These are phyloP conservation scores for Desmophyllum pertusum DNA, from an alignment of 92 coral and sea anemone species.

Conservation along the genomic window DNA sequence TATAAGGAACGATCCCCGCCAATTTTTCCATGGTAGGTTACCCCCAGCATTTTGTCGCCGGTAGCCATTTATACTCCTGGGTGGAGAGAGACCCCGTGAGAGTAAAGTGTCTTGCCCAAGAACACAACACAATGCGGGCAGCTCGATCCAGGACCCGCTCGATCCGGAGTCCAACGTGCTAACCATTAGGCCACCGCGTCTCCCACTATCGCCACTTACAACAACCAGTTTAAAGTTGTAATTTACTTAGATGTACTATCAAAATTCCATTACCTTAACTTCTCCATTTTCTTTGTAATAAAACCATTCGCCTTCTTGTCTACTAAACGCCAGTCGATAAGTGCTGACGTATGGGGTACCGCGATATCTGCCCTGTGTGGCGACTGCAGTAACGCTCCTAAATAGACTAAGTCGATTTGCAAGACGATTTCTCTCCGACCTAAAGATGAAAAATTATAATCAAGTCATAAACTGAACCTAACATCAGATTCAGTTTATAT, in stretches of 20 bases:
- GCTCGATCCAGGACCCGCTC: too few relatives aligned
- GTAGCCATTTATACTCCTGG: too few relatives aligned
- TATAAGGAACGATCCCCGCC: too few relatives aligned
- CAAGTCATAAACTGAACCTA: not conserved
- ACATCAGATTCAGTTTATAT: not conserved
- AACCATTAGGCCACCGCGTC: too few relatives aligned
- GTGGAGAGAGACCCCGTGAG: too few relatives aligned
- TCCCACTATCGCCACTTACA: too few relatives aligned
- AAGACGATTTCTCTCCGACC: constrained; percentile 2
- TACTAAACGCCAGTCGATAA: constrained; percentile 49
- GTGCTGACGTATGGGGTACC: not conserved
- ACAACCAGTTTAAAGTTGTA: too few relatives aligned
- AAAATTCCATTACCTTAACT: constrained; percentile 27
- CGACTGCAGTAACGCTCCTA: constrained; percentile 48
- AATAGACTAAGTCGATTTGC: constrained; percentile 29
- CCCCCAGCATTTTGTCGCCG: too few relatives aligned
- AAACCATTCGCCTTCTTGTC: constrained; percentile 57
- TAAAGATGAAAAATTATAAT: not conserved
- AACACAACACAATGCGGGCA: too few relatives aligned
- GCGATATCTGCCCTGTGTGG: constrained; percentile 45
- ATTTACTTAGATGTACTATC: not conserved
- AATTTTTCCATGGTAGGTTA: too few relatives aligned
- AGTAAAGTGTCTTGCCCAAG: too few relatives aligned
- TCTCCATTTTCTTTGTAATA: constrained; percentile 60
- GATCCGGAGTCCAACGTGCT: too few relatives aligned